Base-by-base conservation (phyloP, 2,797 vertebrate species). In the Hybognathus amarus region DNA sequence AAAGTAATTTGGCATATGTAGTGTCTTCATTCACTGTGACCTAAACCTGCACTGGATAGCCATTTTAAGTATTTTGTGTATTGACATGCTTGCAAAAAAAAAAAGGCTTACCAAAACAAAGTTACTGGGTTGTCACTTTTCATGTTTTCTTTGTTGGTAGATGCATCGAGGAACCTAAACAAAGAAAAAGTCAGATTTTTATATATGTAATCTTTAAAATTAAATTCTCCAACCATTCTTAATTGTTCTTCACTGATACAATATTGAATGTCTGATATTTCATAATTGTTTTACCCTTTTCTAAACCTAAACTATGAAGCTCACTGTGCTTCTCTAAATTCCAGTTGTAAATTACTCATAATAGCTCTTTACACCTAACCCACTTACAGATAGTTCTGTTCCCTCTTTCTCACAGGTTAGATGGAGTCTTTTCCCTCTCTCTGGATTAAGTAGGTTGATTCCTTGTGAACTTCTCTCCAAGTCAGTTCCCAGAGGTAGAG, bases 401-500 rank as follows among this genome's bases (percentile, higher is more conserved):
- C 52, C 12, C 30, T 12, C 64, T 68, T 56, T 67, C 61, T 59
- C 40, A 36, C 68, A 67, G 20, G 67, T 70, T 66, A 69, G 73
- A 84, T 61, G 67, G 27, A 78, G 42, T 70, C 9, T 77, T 63
- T 47, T 64, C n/a, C 56, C 59, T 40, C 69, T 45, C 42, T 70
- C 45, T 63, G 71, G 83, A 85, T 73, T 80, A 86, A 83, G 67
- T 86, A 81, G 85, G 83, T 83, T 84, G 79, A 84, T 63, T 86
- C 59, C 83, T 79, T 83, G 83, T 85, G 80, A 86, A 85, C 71
- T 68, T 85, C 64, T 81, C 70, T 85, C 50, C 82, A 78, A 86
- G 77, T 82, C 74, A 79, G 79, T 83, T 89, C 85, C 87, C 88
- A 84, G 47, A 86, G 83, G 80, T 36, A 76, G 80, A 80, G 27